Evolutionary conservation across 2,797 vertebrate genomes (phyloP).

Genomic region (Malacoraja senta): DNA sequence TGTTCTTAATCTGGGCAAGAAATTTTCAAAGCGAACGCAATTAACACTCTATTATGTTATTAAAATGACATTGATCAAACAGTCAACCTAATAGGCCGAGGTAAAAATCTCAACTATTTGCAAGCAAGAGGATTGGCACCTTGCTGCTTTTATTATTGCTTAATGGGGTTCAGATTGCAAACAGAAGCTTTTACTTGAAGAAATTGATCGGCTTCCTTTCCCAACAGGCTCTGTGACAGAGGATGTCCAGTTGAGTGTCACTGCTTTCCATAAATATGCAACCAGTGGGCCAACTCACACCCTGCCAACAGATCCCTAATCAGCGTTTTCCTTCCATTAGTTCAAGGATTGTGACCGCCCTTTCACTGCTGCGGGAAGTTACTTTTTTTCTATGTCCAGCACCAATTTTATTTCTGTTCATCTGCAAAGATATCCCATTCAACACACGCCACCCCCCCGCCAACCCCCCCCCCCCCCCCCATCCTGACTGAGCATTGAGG

Average conservation of each 20-base stretch:
- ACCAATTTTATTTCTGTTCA: background rate
- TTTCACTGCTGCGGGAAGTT: background rate
- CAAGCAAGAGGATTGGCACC: conserved; percentile 23
- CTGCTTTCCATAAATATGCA: conserved; percentile 36
- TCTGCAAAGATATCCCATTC: background rate
- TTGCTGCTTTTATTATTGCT: conserved; percentile 36
- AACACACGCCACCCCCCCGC: too few relatives aligned
- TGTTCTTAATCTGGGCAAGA: conserved; percentile 19
- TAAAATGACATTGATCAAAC: conserved; percentile 34
- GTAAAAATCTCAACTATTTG: conserved; percentile 15
- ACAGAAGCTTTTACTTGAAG: conserved; percentile 30
- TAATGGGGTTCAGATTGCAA: conserved; percentile 36
- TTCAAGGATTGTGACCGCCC: background rate
- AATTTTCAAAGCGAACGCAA: conserved; percentile 20
- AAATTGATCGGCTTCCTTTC: conserved; percentile 10
- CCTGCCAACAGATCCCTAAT: conserved; percentile 12
- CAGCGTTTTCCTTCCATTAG: conserved; percentile 11
- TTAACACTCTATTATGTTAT: conserved; percentile 34
- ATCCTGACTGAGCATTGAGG: background rate
- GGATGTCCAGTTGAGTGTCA: conserved; percentile 31
- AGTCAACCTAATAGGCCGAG: conserved; percentile 26
- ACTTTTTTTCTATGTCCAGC: background rate
- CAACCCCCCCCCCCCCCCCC: too few relatives aligned
- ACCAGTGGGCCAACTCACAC: conserved; percentile 14
- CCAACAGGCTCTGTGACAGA: conserved; percentile 24